Evolutionary conservation across 1,140 invertebrate genomes (phyloP).

Genomic region (Drosophila lini): DNA sequence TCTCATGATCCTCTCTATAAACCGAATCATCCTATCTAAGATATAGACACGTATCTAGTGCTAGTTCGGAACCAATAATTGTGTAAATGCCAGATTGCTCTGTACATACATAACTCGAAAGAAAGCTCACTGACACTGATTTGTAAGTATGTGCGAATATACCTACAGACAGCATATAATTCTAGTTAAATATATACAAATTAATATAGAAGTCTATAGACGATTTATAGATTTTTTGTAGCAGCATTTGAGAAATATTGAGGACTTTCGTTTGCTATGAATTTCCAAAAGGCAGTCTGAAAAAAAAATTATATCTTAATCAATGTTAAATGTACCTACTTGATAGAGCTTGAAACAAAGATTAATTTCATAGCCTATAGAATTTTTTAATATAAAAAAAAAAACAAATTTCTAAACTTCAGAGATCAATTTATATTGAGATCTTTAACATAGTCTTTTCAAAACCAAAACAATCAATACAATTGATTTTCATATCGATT

Average conservation of each 20-base stretch:
- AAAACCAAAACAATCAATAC: no score
- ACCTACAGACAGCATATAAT: constrained; percentile 51
- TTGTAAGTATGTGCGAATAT: constrained; percentile 31
- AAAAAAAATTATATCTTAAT: neutral
- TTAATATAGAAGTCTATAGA: constrained; percentile 52
- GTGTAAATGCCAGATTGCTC: constrained; percentile 58
- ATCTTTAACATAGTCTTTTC: neutral
- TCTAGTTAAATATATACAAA: constrained; percentile 71
- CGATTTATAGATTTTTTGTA: constrained; percentile 52
- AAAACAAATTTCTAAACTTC: neutral
- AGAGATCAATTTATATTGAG: neutral
- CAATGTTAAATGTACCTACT: neutral
- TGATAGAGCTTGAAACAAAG: neutral
- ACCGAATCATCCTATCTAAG: constrained; percentile 37
- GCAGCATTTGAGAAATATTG: constrained; percentile 15
- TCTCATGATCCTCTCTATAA: constrained; percentile 21
- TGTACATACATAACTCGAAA: constrained; percentile 72
- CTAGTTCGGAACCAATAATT: constrained; percentile 73
- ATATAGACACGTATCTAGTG: constrained; percentile 41
- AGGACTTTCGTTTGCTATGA: constrained; percentile 29
- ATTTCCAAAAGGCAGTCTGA: constrained; percentile 18
- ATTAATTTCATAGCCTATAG: no score
- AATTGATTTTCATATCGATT: neutral
- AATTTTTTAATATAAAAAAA: neutral
- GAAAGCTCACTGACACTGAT: constrained; percentile 60